Conservation (phyloP, 2,888 invertebrate genomes). For the Andrena flavipes region DNA sequence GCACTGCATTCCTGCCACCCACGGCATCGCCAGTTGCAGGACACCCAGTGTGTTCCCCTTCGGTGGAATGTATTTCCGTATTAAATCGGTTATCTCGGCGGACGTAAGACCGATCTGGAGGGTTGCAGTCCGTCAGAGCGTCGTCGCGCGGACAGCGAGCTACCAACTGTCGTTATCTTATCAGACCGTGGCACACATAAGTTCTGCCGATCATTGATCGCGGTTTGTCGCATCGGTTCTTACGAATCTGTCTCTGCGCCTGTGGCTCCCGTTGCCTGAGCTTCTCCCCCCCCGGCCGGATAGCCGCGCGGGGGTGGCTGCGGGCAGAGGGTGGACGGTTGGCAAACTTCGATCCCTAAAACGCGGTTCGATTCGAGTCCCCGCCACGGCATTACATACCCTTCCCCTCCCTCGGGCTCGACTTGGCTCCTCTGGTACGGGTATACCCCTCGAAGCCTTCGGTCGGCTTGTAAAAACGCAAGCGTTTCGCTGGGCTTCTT, state of each 20-base stretch:
- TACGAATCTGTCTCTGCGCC: constrained; percentile 13
- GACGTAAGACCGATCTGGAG: constrained; percentile 1
- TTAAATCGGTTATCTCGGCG: constrained; percentile 1
- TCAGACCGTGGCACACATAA: constrained; percentile 48
- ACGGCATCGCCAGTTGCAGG: background rate
- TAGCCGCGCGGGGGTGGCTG: background rate
- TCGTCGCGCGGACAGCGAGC: background rate
- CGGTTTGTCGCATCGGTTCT: constrained; percentile 48
- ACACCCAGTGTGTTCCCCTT: background rate
- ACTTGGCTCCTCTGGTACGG: no score
- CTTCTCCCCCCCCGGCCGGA: background rate
- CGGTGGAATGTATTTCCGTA: background rate
- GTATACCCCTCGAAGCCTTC: constrained; percentile 12
- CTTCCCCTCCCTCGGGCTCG: no score
- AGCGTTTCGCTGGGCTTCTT: constrained; percentile 60
- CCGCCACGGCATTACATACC: background rate
- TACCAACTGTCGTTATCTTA: constrained; percentile 38
- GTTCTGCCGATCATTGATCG: constrained; percentile 57
- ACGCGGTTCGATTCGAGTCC: background rate
- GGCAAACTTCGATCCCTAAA: constrained; percentile 23
- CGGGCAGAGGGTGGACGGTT: background rate
- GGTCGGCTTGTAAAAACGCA: constrained; percentile 58
- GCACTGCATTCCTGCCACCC: background rate
- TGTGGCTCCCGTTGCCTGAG: background rate
- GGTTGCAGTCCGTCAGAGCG: constrained; percentile 11